Base-by-base conservation (phyloP, 2,888 invertebrate species). In the Heliconius aoede region DNA sequence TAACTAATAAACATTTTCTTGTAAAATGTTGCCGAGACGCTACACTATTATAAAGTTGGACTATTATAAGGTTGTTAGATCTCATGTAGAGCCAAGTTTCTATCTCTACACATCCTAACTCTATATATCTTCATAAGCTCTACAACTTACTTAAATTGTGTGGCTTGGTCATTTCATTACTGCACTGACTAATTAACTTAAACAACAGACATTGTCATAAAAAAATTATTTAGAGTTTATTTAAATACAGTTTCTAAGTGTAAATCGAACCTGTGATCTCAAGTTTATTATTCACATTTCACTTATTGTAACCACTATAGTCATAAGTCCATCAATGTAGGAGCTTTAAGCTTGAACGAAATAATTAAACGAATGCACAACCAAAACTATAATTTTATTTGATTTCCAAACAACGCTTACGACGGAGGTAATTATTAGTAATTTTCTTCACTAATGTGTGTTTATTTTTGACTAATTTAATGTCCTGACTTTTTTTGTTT, bases 311-410 rank as follows among this genome's bases (percentile, higher is more conserved):
- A 32, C 3, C 5, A 36, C 36, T 36, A 24, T 1, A 26, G 36
- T 13, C 15, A 15, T 32, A 64, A 36, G 24, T 65, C 24, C 3
- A 8, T 65, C 0, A 40, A 65, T 21, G 8, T 64, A 40, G 8
- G 24, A 26, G 15, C 24, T 65, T 65, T 40, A 65, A 73, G 46
- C 40, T 51, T n/a, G 55, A 62, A 69, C 62, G 40, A 51, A 68
- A 72, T 77, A 65, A 75, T 65, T 58, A 60, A 72, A 78, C 72
- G 68, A 78, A 79, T 72, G 68, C 62, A 76, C 72, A 11, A 73
- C 75, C 24, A 78, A 68, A 68, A 58, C 64, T 46, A 62, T 75
- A 73, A 76, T 79, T 79, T 77, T 80, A 74, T 81, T 80, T 82
- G 75, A 78, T 81, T 80, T 78, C 61, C 64, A 74, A 71, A 78